These are phyloP conservation scores for Conchocele bisecta DNA, from an alignment of 2,888 invertebrate genomes.

Conservation along the genomic window DNA sequence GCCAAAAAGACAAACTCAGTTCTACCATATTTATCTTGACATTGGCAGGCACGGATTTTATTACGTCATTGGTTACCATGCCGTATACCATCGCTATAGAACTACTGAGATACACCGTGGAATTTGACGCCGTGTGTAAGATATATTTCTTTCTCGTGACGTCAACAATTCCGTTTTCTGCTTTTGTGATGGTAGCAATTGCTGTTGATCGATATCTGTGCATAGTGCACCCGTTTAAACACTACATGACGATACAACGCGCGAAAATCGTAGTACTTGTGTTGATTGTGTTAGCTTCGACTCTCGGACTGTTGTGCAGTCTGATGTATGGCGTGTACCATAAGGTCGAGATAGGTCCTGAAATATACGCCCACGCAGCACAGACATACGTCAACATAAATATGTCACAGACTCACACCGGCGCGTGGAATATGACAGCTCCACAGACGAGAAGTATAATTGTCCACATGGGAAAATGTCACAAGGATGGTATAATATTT, in stretches of 20 bases:
- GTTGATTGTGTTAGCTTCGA: slow-evolving; percentile 51
- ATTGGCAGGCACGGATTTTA: slow-evolving; percentile 77
- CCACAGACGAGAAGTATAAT: background rate
- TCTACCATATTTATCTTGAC: slow-evolving; percentile 80
- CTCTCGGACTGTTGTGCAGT: slow-evolving; percentile 52
- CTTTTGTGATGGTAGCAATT: slow-evolving; percentile 77
- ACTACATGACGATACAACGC: slow-evolving; percentile 75
- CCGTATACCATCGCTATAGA: slow-evolving; percentile 78
- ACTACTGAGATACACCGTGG: slow-evolving; percentile 64
- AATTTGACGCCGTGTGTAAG: slow-evolving; percentile 71
- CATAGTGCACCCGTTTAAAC: slow-evolving; percentile 78
- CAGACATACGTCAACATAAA: too few relatives aligned
- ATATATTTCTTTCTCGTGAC: slow-evolving; percentile 75
- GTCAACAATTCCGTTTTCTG: slow-evolving; percentile 77
- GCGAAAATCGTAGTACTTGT: slow-evolving; percentile 62
- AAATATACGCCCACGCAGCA: too few relatives aligned
- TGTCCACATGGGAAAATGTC: slow-evolving; percentile 34
- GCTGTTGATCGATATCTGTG: slow-evolving; percentile 76
- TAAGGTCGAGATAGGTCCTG: too few relatives aligned
- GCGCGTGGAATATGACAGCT: background rate
- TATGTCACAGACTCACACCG: too few relatives aligned
- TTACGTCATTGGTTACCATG: slow-evolving; percentile 76
- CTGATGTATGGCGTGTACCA: slow-evolving; percentile 53
- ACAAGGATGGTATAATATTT: slow-evolving; percentile 42
- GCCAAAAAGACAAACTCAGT: slow-evolving; percentile 71